Conservation (phyloP, 1,140 invertebrate species). For the Solenopsis invicta region DNA sequence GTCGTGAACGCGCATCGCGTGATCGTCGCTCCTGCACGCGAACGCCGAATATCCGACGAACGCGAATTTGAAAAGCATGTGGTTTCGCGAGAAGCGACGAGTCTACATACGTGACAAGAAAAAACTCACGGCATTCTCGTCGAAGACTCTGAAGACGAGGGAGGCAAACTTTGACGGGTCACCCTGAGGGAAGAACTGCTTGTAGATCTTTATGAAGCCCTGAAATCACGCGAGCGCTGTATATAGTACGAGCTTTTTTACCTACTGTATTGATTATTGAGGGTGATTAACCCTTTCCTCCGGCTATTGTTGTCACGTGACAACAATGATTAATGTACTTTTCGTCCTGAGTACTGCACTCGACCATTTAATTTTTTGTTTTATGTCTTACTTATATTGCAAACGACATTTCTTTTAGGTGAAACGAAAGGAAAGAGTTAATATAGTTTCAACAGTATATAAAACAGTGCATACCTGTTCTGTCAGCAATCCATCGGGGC, state of each 20-base stretch:
- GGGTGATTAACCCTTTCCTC: slow-evolving; percentile 39
- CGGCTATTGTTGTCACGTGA: slow-evolving; percentile 10
- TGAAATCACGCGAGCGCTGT: slow-evolving; percentile 86
- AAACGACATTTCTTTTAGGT: neutral
- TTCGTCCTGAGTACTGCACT: neutral
- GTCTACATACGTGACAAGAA: slow-evolving; percentile 8
- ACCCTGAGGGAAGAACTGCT: slow-evolving; percentile 99
- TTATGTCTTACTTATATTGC: neutral
- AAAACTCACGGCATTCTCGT: slow-evolving; percentile 98
- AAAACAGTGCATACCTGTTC: slow-evolving; percentile 91
- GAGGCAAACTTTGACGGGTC: slow-evolving; percentile 99
- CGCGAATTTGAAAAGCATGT: slow-evolving; percentile 8
- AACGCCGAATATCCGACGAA: neutral
- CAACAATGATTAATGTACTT: slow-evolving; percentile 13
- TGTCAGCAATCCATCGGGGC: slow-evolving; percentile 96
- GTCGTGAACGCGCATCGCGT: slow-evolving; percentile 20
- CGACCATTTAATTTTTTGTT: neutral
- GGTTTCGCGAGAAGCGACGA: neutral
- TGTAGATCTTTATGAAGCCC: slow-evolving; percentile 99
- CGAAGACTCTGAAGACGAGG: slow-evolving; percentile 98
- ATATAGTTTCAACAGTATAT: slow-evolving; percentile 7
- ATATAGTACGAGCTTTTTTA: slow-evolving; percentile 25
- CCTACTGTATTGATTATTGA: slow-evolving; percentile 59
- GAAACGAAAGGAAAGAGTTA: neutral
- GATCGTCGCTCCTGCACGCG: slow-evolving; percentile 28